Percentiles rank a stretch among this genome's conserved stretches.
These are phyloP conservation scores for Dendrolimus kikuchii DNA, from an alignment of 1,140 invertebrate species.

Conservation along the genomic window DNA sequence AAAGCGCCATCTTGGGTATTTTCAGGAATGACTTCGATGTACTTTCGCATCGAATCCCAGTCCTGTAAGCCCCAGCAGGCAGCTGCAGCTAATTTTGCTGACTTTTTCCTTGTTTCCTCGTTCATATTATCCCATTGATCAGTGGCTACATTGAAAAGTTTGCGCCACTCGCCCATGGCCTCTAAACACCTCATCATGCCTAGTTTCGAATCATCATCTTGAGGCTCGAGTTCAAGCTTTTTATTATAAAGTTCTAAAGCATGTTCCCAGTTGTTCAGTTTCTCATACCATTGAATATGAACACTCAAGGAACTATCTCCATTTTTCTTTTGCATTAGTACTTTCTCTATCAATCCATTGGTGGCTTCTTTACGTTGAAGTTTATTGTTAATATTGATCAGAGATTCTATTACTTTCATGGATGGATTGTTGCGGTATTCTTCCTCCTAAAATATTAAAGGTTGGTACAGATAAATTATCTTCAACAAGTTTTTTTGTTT, in stretches of 20 bases:
- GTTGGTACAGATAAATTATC: no score
- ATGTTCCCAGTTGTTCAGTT: constrained; percentile 98
- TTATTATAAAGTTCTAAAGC: constrained; percentile 91
- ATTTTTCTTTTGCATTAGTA: constrained; percentile 84
- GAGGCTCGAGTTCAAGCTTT: constrained; percentile 75
- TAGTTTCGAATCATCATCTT: constrained; percentile 86
- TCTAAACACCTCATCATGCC: constrained; percentile 98
- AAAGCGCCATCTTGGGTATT: constrained; percentile 96
- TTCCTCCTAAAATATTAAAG: constrained; percentile 79
- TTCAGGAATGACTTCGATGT: constrained; percentile 87
- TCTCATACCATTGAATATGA: constrained; percentile 98
- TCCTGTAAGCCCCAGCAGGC: constrained; percentile 95
- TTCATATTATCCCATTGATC: constrained; percentile 81
- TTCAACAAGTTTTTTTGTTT: no score
- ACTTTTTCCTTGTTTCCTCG: constrained; percentile 82
- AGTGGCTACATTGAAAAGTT: constrained; percentile 81
- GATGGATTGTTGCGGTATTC: constrained; percentile 84
- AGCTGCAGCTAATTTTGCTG: constrained; percentile 93
- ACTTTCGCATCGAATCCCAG: constrained; percentile 94
- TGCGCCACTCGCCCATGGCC: constrained; percentile 96
- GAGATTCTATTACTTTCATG: constrained; percentile 89
- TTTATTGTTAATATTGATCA: constrained; percentile 99
- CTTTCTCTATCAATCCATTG: constrained; percentile 91
- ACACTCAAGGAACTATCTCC: constrained; percentile 79
- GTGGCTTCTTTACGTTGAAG: constrained; percentile 98